Percentiles rank a stretch among this genome's conserved stretches.
Evolutionary conservation across 2,888 invertebrate species (phyloP).

Genomic region (Anoplius nigerrimus): DNA sequence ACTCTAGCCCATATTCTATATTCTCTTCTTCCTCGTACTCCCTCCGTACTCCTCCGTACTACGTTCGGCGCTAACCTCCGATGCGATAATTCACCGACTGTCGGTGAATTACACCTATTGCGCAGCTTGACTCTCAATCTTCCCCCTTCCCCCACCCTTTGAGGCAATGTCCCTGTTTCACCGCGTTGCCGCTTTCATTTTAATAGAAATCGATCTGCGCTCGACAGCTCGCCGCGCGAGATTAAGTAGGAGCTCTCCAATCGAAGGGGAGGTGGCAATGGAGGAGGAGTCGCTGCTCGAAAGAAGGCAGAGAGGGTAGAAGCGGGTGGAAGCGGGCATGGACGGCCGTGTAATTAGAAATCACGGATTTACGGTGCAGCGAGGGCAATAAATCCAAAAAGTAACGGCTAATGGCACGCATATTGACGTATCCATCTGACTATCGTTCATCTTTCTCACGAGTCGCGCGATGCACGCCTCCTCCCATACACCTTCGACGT

Average conservation of each 20-base stretch:
- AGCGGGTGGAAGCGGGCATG: background rate
- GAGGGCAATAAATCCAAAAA: slow-evolving; percentile 59
- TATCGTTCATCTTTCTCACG: slow-evolving; percentile 68
- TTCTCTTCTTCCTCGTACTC: too few species aligned
- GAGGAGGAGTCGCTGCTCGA: background rate
- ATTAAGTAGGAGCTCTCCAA: slow-evolving; percentile 28
- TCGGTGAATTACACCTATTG: slow-evolving; percentile 32
- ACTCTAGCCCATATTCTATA: too few species aligned
- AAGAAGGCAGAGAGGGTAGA: background rate
- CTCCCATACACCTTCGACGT: slow-evolving; percentile 21
- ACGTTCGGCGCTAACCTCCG: slow-evolving; percentile 15
- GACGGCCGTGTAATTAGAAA: slow-evolving; percentile 63
- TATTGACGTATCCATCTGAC: slow-evolving; percentile 60
- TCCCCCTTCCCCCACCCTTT: background rate
- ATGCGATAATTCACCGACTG: slow-evolving; percentile 35
- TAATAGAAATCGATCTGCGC: slow-evolving; percentile 45
- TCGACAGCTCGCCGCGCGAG: slow-evolving; percentile 5
- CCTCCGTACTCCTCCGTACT: too few species aligned
- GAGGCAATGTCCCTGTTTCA: background rate
- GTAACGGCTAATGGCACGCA: slow-evolving; percentile 60
- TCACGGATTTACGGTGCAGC: slow-evolving; percentile 55
- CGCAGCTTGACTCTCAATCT: background rate
- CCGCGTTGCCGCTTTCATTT: slow-evolving; percentile 40
- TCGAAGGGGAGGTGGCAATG: slow-evolving; percentile 14
- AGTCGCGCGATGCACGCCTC: slow-evolving; percentile 41